These are phyloP conservation scores for Carollia perspicillata DNA, from an alignment of 2,113 vertebrate genomes.

Conservation along the genomic window DNA sequence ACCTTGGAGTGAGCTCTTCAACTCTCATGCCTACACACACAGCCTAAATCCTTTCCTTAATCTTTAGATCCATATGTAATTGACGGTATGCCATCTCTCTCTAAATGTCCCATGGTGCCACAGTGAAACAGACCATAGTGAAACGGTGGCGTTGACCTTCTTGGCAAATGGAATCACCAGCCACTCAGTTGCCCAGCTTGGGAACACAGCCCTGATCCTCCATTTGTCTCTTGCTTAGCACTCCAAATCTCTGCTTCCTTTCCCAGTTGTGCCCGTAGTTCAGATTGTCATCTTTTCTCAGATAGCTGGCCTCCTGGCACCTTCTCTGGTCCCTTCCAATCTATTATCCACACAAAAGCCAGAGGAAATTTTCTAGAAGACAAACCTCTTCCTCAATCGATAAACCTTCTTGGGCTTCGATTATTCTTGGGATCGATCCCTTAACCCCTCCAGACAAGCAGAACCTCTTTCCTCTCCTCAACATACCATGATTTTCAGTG, in stretches of 20 bases:
- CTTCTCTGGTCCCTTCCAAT: neutral
- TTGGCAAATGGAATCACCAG: neutral
- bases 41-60: neutral
- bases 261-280: rapidly evolving
- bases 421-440: neutral
- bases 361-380: neutral
- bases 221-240: neutral
- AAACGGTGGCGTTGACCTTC: neutral
- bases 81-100: neutral
- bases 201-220: neutral
- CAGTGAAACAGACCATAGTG: neutral
- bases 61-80: neutral
- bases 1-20: neutral
- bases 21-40: neutral
- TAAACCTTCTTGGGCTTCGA: neutral
- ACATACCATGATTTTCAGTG: neutral
- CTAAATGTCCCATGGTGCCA: neutral
- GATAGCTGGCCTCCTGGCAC: neutral
- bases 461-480: neutral
- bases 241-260: no score
- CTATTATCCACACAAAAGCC: neutral
- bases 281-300: neutral
- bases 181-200: neutral
- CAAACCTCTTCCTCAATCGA: neutral
- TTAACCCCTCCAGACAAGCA: neutral